phyloP scores from a whole-genome alignment of 2,888 invertebrate species.

The Amphimallon solstitiale region DNA sequence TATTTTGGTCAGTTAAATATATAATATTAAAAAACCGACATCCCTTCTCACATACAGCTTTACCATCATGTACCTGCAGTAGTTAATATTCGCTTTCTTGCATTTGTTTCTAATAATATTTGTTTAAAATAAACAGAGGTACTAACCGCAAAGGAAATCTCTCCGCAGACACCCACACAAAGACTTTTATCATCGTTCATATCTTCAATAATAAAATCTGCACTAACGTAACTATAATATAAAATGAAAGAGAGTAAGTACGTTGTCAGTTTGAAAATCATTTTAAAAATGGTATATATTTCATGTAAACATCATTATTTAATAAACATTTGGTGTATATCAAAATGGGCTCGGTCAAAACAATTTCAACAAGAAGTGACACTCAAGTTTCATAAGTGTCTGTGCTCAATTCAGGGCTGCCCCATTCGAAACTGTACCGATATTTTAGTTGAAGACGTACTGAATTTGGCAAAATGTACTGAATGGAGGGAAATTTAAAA shows the following conservation, averaged over 20 bases:
- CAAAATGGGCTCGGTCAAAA: too few relatives aligned
- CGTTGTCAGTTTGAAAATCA: not conserved
- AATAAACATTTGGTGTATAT: too few relatives aligned
- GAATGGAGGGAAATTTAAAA: too few relatives aligned
- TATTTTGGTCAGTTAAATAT: constrained; percentile 52
- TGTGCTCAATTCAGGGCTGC: too few relatives aligned
- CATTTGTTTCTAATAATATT: too few relatives aligned
- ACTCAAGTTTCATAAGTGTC: too few relatives aligned
- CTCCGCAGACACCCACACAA: constrained; percentile 40
- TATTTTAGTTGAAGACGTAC: too few relatives aligned
- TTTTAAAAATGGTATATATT: too few relatives aligned
- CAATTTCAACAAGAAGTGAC: too few relatives aligned
- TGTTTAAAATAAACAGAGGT: not conserved
- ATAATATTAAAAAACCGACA: constrained; percentile 57
- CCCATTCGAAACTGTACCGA: too few relatives aligned
- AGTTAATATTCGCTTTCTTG: not conserved
- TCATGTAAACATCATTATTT: too few relatives aligned
- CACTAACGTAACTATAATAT: not conserved
- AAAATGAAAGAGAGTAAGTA: not conserved
- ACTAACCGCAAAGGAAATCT: constrained; percentile 40
- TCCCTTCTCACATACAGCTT: constrained; percentile 55
- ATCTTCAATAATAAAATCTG: not conserved
- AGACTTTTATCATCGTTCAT: constrained; percentile 12
- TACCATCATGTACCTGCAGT: constrained; percentile 48
- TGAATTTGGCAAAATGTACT: too few relatives aligned